Percentiles rank a stretch among this genome's conserved stretches.
phyloP scores from a whole-genome alignment of 2,797 vertebrate species.

The Enteromius trimaculatus region DNA sequence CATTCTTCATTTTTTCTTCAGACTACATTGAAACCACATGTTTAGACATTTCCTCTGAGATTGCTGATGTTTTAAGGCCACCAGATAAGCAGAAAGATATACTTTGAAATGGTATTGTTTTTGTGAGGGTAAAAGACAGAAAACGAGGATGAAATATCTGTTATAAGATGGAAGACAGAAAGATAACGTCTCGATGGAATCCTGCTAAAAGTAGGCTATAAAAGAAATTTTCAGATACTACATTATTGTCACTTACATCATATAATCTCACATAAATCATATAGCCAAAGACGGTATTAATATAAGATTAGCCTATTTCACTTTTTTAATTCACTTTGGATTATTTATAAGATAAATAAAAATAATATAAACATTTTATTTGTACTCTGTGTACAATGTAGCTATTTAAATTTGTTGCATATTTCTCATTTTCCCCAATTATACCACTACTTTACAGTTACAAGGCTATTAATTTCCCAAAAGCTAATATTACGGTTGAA shows the following conservation, averaged over 20 bases:
- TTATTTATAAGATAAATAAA: background rate
- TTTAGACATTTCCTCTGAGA: background rate
- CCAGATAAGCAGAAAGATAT: conserved; percentile 16
- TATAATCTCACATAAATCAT: background rate
- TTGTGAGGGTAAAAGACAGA: background rate
- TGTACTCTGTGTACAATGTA: background rate
- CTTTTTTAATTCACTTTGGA: background rate
- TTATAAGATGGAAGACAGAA: background rate
- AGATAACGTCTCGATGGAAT: background rate
- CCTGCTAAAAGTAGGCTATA: background rate
- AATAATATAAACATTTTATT: background rate
- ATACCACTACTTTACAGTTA: too few relatives aligned
- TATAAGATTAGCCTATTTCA: background rate
- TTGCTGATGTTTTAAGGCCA: background rate
- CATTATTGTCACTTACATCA: background rate
- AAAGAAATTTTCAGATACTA: background rate
- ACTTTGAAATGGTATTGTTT: background rate
- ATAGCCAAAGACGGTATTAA: background rate
- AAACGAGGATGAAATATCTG: background rate
- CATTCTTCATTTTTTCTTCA: conserved; percentile 20
- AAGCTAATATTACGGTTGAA: background rate
- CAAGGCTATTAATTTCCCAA: background rate
- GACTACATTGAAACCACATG: conserved; percentile 44
- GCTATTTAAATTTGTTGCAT: background rate
- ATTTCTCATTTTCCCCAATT: background rate